Evolutionary conservation across 2,113 vertebrate species (phyloP).

Genomic region (Onychorhynchus coronatus): DNA sequence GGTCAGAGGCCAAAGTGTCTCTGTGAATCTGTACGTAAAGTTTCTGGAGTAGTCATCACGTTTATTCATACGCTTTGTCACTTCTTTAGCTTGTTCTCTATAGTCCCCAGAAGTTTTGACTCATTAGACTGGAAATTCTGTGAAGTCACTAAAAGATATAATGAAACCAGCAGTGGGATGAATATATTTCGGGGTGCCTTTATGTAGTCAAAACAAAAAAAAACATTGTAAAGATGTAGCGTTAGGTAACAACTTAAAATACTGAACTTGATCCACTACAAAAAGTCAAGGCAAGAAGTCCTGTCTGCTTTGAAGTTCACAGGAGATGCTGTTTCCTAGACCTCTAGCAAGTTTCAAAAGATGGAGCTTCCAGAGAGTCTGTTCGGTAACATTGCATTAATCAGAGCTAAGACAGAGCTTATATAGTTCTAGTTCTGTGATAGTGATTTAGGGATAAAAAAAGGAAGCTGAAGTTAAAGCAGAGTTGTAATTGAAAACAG

Average conservation of each 20-base stretch:
- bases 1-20: not conserved
- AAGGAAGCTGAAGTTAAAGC: not conserved
- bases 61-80: not conserved
- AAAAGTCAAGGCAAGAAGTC: not conserved
- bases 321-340: not conserved
- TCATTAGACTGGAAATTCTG: not conserved
- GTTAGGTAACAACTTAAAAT: not conserved
- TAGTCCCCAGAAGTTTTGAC: not conserved
- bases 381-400: not conserved
- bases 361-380: not conserved
- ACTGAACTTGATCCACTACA: not conserved
- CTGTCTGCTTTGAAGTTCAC: not conserved
- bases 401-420: not conserved
- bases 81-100: not conserved
- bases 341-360: not conserved
- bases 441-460: not conserved
- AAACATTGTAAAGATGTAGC: not conserved
- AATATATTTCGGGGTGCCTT: not conserved
- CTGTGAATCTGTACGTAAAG: not conserved
- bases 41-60: not conserved
- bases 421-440: not conserved
- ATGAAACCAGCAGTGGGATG: not conserved
- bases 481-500: not conserved
- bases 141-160: not conserved
- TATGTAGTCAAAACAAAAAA: not conserved